phyloP scores from a whole-genome alignment of 2,797 vertebrate species.

The Chloroceryle inda region DNA sequence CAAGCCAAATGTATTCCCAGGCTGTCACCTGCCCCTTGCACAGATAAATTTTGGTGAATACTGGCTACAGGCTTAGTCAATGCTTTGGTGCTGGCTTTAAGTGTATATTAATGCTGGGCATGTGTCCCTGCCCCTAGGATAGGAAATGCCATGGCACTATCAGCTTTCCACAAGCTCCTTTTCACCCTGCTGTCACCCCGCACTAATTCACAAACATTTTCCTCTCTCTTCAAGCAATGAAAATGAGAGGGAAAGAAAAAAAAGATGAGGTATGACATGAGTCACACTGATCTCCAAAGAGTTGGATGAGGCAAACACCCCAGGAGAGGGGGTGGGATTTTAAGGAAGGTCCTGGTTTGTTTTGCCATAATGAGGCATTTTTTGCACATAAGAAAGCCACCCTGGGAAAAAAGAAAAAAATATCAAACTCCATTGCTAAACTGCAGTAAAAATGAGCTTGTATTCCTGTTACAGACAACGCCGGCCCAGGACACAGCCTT shows the following conservation, averaged over 20 bases:
- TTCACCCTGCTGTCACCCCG: background rate
- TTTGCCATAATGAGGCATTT: slow-evolving; percentile 22
- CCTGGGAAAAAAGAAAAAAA: background rate
- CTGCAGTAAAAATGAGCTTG: background rate
- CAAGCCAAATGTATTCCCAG: background rate
- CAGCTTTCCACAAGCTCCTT: background rate
- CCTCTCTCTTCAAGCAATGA: background rate
- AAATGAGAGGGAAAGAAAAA: background rate
- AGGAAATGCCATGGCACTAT: background rate
- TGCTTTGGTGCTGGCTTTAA: background rate
- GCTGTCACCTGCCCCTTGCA: background rate
- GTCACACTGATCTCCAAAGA: background rate
- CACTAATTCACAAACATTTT: background rate
- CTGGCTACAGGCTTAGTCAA: background rate
- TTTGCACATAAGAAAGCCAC: background rate
- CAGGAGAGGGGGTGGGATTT: slow-evolving; percentile 30
- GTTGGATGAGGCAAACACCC: background rate
- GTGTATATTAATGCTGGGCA: background rate
- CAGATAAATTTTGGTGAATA: background rate
- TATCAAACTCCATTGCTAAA: background rate
- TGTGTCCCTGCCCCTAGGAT: background rate
- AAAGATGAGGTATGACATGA: background rate
- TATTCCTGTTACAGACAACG: background rate
- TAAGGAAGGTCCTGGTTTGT: background rate
- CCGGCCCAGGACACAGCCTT: background rate